Evolutionary conservation across 2,888 invertebrate genomes (phyloP), one percentile per base, ranked within the genome.

Genomic region (Nomada ruficornis): DNA sequence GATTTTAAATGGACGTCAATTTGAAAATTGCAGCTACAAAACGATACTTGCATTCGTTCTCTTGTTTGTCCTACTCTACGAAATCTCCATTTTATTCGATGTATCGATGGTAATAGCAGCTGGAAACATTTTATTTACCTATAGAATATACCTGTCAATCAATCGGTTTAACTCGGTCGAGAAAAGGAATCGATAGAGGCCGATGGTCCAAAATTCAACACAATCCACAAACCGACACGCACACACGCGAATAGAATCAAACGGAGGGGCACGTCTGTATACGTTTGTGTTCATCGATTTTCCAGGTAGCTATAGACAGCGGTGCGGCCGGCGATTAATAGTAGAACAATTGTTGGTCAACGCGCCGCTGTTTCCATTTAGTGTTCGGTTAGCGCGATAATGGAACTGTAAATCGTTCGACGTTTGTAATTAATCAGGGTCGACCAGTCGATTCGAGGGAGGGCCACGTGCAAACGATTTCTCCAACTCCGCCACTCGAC

Each of bases 361-460:
- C 82, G 79, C 77, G 73, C 81, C 74, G 77, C 73, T 80, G 85
- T 85, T 83, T 83, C 85, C 85, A 83, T 85, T 82, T 82, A 80
- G 82, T 77, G 85, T 85, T 85, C 75, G 83, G 73, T 78, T 77
- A 78, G 83, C 72, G 86, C 83, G 80, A 86, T 86, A 86, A 86
- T 86, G 85, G 86, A 83, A 85, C 83, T 83, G 86, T 86, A 85
- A 86, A 86, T 86, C 85, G 86, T 80, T 80, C 72, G 86, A 72
- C 86, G 81, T 86, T 86, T 77, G 86, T 81, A 86, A 86, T 86
- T 86, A 86, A 86, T 86, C 86, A 86, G 86, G 75, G 63, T 63
- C 76, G 86, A 77, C 83, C 77, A 86, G 83, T 80, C 86, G 86
- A 83, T 79, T 77, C 75, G 59, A 73, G 59, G 68, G 68, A 44